Percentiles rank a stretch among this genome's conserved stretches.
These are phyloP conservation scores for Chamaetylas fuelleborni DNA, from an alignment of 2,113 vertebrate species.

Conservation along the genomic window DNA sequence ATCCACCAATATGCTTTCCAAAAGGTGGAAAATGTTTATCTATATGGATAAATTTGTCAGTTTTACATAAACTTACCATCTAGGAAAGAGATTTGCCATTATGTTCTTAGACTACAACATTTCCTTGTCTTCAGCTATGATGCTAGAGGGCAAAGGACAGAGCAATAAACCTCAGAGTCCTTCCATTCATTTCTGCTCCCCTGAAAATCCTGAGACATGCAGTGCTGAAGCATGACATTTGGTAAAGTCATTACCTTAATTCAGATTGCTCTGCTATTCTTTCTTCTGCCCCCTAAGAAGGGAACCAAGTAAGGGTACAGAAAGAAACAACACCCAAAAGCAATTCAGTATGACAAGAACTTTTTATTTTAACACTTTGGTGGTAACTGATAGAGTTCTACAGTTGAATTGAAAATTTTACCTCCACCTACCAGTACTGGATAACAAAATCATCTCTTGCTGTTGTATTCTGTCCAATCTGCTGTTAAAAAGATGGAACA, in stretches of 20 bases:
- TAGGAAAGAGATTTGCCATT: neutral
- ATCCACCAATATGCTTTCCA: neutral
- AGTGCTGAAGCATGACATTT: neutral
- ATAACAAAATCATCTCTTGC: neutral
- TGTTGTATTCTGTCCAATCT: neutral
- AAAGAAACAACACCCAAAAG: neutral
- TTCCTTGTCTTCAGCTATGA: neutral
- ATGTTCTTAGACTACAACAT: neutral
- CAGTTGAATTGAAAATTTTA: neutral
- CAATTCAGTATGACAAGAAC: neutral
- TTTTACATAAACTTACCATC: neutral
- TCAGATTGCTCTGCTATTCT: neutral
- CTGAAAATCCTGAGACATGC: neutral
- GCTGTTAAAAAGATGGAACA: neutral
- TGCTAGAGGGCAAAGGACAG: neutral
- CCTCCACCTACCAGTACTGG: neutral
- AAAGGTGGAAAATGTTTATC: neutral
- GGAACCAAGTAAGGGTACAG: neutral
- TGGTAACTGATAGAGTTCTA: neutral
- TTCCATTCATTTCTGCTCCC: neutral
- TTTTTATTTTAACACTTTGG: neutral
- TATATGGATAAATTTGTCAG: neutral
- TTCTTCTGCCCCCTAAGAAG: neutral
- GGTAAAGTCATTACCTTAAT: neutral
- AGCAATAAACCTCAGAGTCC: neutral